phyloP scores from a whole-genome alignment of 2,888 invertebrate species.

The Perizoma flavofasciatum region DNA sequence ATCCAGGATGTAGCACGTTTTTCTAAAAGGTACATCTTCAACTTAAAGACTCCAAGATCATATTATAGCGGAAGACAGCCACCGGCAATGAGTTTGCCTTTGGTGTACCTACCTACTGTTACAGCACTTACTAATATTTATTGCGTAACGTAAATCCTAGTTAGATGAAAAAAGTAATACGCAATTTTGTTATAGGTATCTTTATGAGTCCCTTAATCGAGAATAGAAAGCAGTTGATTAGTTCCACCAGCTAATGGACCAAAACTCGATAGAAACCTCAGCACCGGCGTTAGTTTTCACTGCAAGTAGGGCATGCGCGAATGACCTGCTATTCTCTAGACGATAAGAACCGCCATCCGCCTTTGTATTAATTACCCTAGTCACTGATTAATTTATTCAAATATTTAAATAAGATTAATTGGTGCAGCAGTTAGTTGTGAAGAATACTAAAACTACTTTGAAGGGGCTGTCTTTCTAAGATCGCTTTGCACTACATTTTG shows the following conservation, averaged over 20 bases:
- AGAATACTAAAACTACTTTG: slow-evolving; percentile 5
- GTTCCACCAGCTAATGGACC: slow-evolving; percentile 62
- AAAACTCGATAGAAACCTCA: slow-evolving; percentile 76
- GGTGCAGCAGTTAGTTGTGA: background rate
- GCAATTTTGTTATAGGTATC: background rate
- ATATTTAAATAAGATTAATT: slow-evolving; percentile 17
- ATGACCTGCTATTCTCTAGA: slow-evolving; percentile 63
- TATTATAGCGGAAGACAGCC: too few species aligned
- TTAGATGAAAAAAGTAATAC: too few species aligned
- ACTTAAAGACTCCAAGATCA: too few species aligned
- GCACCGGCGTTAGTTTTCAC: slow-evolving; percentile 74
- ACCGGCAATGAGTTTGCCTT: too few species aligned
- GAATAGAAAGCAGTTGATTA: slow-evolving; percentile 68
- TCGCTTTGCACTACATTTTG: too few species aligned
- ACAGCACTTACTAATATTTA: background rate
- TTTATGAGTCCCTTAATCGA: slow-evolving; percentile 47
- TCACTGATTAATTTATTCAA: slow-evolving; percentile 30
- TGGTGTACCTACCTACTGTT: too few species aligned
- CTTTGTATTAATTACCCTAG: slow-evolving; percentile 46
- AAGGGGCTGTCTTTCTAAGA: background rate
- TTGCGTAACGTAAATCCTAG: background rate
- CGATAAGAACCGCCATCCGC: slow-evolving; percentile 55
- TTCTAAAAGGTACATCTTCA: too few species aligned
- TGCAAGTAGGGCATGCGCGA: slow-evolving; percentile 71
- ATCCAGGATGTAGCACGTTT: too few species aligned